These are phyloP conservation scores for Platycnemis pennipes DNA, from an alignment of 2,888 invertebrate genomes.

Conservation along the genomic window DNA sequence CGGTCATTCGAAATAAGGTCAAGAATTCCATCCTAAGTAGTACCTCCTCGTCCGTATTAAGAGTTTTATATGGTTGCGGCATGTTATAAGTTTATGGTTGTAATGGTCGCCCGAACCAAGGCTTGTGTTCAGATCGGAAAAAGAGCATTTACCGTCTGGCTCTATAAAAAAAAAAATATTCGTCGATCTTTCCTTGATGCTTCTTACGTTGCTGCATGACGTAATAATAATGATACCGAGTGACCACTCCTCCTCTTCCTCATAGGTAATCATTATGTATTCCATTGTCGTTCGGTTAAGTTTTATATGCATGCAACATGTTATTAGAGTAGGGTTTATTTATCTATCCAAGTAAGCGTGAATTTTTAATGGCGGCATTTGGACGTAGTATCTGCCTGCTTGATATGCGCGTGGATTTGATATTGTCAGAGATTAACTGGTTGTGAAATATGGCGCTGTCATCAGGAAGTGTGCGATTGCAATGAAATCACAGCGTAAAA, in stretches of 20 bases:
- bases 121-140: not conserved
- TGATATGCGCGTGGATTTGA: not conserved
- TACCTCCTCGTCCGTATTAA: not conserved
- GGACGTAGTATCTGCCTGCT: not conserved
- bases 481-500: not conserved
- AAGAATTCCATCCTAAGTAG: not conserved
- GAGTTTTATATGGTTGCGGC: not conserved
- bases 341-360: not conserved
- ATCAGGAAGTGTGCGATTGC: not conserved
- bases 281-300: not conserved
- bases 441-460: conserved; percentile 27
- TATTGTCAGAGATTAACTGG: not conserved
- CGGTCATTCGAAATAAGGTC: conserved; percentile 56
- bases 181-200: not conserved
- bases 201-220: not conserved
- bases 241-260: not conserved
- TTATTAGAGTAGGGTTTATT: not conserved
- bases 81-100: conserved; percentile 9
- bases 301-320: not conserved
- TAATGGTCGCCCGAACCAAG: not conserved
- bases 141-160: not conserved
- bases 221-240: not conserved
- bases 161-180: not conserved
- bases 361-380: not conserved
- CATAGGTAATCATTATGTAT: not conserved